These are phyloP conservation scores for Scrobipalpa costella DNA, from an alignment of 2,888 invertebrate genomes.

Conservation along the genomic window DNA sequence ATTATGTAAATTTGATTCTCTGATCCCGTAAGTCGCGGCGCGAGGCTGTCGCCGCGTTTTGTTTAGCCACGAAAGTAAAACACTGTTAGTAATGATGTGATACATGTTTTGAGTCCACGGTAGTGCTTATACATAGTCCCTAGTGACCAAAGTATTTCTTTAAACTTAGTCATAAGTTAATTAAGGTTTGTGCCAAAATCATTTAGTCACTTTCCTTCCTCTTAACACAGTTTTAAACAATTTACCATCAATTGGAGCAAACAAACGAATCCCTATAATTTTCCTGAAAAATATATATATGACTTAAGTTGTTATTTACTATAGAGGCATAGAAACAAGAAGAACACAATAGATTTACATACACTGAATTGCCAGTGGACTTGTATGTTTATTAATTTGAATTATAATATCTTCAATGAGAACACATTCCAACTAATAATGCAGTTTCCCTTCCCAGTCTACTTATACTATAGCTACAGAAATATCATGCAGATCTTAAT, in stretches of 20 bases:
- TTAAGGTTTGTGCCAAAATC: neutral
- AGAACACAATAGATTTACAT: neutral
- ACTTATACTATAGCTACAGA: neutral
- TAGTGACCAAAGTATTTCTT: neutral
- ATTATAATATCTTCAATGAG: neutral
- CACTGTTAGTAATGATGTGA: conserved; percentile 21
- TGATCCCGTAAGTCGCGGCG: conserved; percentile 36
- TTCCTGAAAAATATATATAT: no score
- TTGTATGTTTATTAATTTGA: neutral
- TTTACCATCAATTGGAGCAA: neutral
- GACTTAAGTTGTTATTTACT: neutral
- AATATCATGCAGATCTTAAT: neutral
- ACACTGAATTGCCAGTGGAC: neutral
- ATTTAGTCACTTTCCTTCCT: conserved; percentile 1
- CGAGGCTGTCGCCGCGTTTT: conserved; percentile 25
- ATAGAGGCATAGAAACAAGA: neutral
- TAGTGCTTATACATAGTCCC: conserved; percentile 1
- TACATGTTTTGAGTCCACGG: conserved; percentile 28
- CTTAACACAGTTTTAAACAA: neutral
- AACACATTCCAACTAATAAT: neutral
- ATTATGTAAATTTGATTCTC: conserved; percentile 53
- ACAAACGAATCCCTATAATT: no score
- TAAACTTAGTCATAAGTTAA: conserved; percentile 8
- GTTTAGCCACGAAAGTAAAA: conserved; percentile 24
- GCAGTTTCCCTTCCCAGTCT: neutral